phyloP scores from a whole-genome alignment of 2,797 vertebrate genomes.

The Pipistrellus kuhlii region DNA sequence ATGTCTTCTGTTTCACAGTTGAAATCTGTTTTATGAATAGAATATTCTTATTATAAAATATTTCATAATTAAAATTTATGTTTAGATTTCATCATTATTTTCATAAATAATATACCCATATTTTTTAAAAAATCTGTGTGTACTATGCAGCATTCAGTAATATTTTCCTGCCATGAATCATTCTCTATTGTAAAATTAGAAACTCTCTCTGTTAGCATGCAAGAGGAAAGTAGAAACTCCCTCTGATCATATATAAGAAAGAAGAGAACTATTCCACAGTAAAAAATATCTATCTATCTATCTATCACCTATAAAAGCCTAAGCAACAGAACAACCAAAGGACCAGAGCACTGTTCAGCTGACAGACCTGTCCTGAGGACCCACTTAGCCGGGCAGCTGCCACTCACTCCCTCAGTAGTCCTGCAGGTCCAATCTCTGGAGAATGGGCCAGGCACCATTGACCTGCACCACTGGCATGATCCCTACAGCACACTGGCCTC shows the following conservation, averaged over 20 bases:
- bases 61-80: constrained; percentile 42
- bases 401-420: too few relatives aligned
- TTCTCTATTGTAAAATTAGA: constrained; percentile 38
- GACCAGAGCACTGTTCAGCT: too few relatives aligned
- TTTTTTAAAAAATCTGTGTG: neutral
- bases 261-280: neutral
- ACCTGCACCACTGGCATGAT: too few relatives aligned
- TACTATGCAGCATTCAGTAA: neutral
- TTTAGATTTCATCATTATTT: constrained; percentile 49
- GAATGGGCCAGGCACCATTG: too few relatives aligned
- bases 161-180: constrained; percentile 8
- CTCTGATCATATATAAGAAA: neutral
- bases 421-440: too few relatives aligned
- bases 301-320: too few relatives aligned
- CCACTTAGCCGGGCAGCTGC: too few relatives aligned
- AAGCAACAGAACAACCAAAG: too few relatives aligned
- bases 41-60: constrained; percentile 58
- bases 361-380: too few relatives aligned
- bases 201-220: neutral
- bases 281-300: neutral
- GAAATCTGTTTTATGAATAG: constrained; percentile 47
- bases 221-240: neutral
- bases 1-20: constrained; percentile 62
- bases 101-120: neutral
- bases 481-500: too few relatives aligned